Evolutionary conservation across 2,888 invertebrate genomes (phyloP), one percentile per base, ranked within the genome.

Genomic region (Corbicula japonica): DNA sequence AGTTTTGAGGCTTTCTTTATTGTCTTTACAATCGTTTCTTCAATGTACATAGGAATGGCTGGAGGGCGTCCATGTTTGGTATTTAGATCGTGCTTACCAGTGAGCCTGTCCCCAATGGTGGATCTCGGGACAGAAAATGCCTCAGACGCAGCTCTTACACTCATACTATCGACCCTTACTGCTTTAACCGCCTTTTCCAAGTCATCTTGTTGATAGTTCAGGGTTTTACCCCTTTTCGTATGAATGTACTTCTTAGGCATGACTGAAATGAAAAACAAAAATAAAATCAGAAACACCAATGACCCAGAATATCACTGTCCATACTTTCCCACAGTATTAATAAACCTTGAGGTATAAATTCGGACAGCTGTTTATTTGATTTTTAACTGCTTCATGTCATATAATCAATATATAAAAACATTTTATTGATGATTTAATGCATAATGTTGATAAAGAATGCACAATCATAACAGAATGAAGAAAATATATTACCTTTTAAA

Each of bases 1-100:
- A 48, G n/a, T 34, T 58, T 56, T 3, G 38, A 18, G 4, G 69
- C 32, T 5, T 12, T 2, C 30, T 68, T 68, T 18, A 56, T 26
- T 12, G 38, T 35, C 2, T 28, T n/a, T 18, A 68, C 56, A n/a
- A 71, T 60, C 23, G 32, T 48, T 8, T 44, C 28, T 32, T 65
- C 72, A 15, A 65, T 26, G 5, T 28, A 26, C 18, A 15, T 2
- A 21, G 56, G 72, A 10, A 72, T 12, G 1, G 72, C 46, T 50
- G 61, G 28, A 0, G 52, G 61, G 5, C 61, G 46, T 18, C 52
- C 50, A 61, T 50, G 62, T 0, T 3, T 38, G 10, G 28, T 23
- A n/a, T 58, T 30, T 12, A 41, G 10, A 41, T 18, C 41, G 18
- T 61, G 61, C 38, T 61, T 61, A 23, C 41, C 61, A 26, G 15